These are phyloP conservation scores for Rotaria magnacalcarata DNA, from an alignment of 2,888 invertebrate genomes.

Conservation along the genomic window DNA sequence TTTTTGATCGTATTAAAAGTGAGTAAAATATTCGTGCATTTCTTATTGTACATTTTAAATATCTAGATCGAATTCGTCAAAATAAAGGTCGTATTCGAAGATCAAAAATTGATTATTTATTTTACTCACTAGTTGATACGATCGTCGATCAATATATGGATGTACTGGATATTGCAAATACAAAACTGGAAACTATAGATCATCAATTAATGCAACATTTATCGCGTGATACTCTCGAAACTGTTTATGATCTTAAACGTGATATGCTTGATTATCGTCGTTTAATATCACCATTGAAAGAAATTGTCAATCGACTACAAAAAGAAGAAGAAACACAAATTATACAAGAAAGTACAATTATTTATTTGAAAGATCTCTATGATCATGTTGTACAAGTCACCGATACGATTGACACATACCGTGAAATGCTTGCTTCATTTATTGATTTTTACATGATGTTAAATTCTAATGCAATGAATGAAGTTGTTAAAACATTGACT, in stretches of 20 bases:
- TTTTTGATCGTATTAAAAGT: neutral
- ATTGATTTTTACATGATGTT: neutral
- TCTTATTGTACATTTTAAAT: neutral
- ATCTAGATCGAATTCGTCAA: neutral
- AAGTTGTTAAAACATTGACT: neutral
- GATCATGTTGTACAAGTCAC: neutral
- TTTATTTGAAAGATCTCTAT: neutral
- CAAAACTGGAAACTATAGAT: neutral
- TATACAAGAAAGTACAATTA: neutral
- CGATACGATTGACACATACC: neutral
- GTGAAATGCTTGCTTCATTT: neutral
- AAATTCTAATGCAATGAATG: neutral
- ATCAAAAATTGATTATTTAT: neutral
- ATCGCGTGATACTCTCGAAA: neutral
- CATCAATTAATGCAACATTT: neutral
- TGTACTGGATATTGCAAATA: neutral
- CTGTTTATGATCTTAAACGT: constrained; percentile 10
- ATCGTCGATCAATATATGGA: constrained; percentile 3
- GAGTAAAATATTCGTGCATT: neutral
- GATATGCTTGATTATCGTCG: neutral
- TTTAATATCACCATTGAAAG: neutral
- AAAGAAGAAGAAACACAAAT: constrained; percentile 29
- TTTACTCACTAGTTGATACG: neutral
- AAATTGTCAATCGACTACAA: neutral
- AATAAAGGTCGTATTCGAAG: neutral